phyloP scores from a whole-genome alignment of 2,113 vertebrate species.

The Redunca redunca region DNA sequence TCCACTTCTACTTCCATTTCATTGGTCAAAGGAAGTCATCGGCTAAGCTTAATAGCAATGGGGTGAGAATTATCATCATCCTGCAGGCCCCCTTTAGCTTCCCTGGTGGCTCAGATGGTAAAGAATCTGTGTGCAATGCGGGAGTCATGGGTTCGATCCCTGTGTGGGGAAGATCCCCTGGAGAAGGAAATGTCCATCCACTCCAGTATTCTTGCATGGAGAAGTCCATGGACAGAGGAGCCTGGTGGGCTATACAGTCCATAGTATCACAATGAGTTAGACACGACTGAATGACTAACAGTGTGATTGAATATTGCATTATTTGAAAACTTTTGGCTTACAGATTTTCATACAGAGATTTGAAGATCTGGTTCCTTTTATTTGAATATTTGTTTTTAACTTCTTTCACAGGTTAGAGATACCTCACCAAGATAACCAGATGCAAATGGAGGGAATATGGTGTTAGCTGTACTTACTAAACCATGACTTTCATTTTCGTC shows the following conservation, averaged over 20 bases:
- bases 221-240: neutral
- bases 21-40: neutral
- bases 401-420: neutral
- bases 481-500: neutral
- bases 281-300: neutral
- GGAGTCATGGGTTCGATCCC: neutral
- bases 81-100: neutral
- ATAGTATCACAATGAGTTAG: neutral
- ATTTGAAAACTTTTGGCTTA: neutral
- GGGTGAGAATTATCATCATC: neutral
- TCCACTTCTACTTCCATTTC: neutral
- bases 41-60: neutral
- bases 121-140: neutral
- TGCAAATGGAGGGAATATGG: neutral
- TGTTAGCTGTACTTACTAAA: neutral
- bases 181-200: neutral
- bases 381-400: neutral
- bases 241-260: neutral
- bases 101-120: neutral
- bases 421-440: neutral
- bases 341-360: neutral
- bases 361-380: neutral
- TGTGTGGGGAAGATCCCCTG: neutral
- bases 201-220: neutral
- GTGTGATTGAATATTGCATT: neutral